phyloP scores from a whole-genome alignment of 2,797 vertebrate genomes.

The Remorina albescens region DNA sequence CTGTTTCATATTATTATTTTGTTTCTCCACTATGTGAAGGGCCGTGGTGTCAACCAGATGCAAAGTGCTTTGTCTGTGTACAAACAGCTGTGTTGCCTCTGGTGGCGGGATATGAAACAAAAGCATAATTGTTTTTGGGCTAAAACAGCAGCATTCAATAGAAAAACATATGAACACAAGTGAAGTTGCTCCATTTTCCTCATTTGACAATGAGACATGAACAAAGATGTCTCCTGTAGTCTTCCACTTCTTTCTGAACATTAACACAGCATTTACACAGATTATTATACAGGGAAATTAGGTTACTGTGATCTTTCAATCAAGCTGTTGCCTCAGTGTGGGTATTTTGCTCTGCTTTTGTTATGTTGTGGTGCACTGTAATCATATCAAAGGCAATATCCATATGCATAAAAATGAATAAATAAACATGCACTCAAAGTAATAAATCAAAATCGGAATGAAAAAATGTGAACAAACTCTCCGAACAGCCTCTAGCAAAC shows the following conservation, averaged over 20 bases:
- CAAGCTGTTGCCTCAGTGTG: constrained; percentile 17
- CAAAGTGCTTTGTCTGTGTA: constrained; percentile 8
- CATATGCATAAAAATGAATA: constrained; percentile 23
- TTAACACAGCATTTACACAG: constrained; percentile 16
- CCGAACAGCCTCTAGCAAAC: constrained; percentile 24
- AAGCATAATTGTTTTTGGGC: constrained; percentile 14
- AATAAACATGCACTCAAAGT: constrained; percentile 14
- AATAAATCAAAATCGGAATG: constrained; percentile 36
- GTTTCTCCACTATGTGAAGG: constrained; percentile 27
- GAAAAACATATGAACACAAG: constrained; percentile 3
- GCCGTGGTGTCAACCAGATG: constrained; percentile 19
- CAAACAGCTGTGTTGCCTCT: constrained; percentile 32
- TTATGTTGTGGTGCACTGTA: constrained; percentile 8
- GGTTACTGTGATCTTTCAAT: constrained; percentile 5
- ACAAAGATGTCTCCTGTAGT: constrained; percentile 17
- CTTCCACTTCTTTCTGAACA: constrained; percentile 23
- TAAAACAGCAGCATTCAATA: constrained; percentile 18
- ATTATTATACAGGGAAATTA: constrained; percentile 2
- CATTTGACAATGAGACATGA: constrained; percentile 7
- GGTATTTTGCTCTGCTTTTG: constrained; percentile 30
- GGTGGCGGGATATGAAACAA: constrained; percentile 6
- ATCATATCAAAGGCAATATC: constrained; percentile 14
- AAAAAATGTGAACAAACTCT: constrained; percentile 30
- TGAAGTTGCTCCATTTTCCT: constrained; percentile 22
- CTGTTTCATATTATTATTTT: constrained; percentile 26